Evolutionary conservation across 2,113 vertebrate genomes (phyloP).

Genomic region (Psammodynastes pulverulentus): DNA sequence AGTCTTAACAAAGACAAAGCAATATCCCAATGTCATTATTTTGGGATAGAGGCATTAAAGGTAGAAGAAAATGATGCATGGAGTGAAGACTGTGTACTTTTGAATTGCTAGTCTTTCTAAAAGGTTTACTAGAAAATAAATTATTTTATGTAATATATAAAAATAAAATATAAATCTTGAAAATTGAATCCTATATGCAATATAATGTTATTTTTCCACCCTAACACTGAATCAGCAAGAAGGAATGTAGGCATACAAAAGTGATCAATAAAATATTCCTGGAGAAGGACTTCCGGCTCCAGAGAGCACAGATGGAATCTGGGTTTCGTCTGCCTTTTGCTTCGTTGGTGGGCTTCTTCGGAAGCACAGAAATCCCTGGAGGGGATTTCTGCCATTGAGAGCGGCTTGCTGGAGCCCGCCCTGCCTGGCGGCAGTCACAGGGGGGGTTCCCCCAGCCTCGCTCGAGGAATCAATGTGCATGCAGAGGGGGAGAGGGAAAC

Average conservation of each 20-base stretch:
- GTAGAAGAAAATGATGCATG: background rate
- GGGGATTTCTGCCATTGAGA: too few relatives aligned
- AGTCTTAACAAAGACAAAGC: background rate
- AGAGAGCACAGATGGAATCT: too few relatives aligned
- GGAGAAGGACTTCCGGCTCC: too few relatives aligned
- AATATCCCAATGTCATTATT: background rate
- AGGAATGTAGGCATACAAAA: background rate
- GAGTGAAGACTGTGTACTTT: background rate
- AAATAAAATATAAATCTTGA: background rate
- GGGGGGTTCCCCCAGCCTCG: too few relatives aligned
- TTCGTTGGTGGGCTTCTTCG: too few relatives aligned
- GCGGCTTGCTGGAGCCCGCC: too few relatives aligned
- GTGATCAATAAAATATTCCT: background rate
- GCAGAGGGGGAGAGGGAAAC: too few relatives aligned
- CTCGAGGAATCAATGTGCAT: too few relatives aligned
- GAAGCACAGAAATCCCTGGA: too few relatives aligned
- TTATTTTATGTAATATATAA: background rate
- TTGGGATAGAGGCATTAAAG: background rate
- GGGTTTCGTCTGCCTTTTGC: too few relatives aligned
- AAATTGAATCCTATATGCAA: background rate
- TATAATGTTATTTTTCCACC: background rate
- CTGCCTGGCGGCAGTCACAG: too few relatives aligned
- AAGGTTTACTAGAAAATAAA: background rate
- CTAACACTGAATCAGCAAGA: background rate
- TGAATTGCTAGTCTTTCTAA: background rate